Percentiles rank a stretch among this genome's conserved stretches.
phyloP scores from a whole-genome alignment of 2,888 invertebrate species.

The Stictocephala bisonia region DNA sequence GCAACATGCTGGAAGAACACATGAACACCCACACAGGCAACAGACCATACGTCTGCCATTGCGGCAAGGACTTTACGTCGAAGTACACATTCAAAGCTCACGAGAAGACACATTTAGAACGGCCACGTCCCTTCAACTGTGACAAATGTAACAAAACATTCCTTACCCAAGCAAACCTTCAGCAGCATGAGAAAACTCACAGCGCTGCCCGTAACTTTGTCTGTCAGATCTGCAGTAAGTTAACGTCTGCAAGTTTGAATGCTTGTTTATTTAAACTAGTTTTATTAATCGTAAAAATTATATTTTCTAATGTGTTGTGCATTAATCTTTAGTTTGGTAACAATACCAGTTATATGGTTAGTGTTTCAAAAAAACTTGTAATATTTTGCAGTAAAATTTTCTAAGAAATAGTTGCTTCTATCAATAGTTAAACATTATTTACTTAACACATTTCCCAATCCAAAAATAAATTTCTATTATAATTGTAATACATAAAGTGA shows the following conservation, averaged over 20 bases:
- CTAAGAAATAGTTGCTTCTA: no score
- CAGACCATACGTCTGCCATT: constrained; percentile 76
- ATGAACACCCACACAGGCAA: constrained; percentile 76
- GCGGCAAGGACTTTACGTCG: constrained; percentile 80
- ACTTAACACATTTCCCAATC: no score
- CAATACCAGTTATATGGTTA: not conserved
- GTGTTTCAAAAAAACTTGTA: no score
- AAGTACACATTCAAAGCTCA: constrained; percentile 84
- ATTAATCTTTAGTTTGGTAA: not conserved
- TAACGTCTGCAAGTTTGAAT: no score
- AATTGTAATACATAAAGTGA: no score
- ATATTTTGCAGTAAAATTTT: no score
- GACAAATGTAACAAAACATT: constrained; percentile 76
- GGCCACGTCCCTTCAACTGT: constrained; percentile 79
- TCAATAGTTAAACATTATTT: no score
- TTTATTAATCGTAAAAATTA: not conserved
- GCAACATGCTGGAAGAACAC: constrained; percentile 78
- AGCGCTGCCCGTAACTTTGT: constrained; percentile 76
- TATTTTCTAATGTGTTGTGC: no score
- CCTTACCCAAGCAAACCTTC: constrained; percentile 79
- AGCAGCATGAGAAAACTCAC: constrained; percentile 81
- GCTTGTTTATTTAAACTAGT: not conserved
- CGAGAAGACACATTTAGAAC: constrained; percentile 75
- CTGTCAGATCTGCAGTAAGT: constrained; percentile 75
- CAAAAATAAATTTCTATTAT: no score